These are phyloP conservation scores for Cyclargus thomasi DNA, from an alignment of 1,140 invertebrate species.

Conservation along the genomic window DNA sequence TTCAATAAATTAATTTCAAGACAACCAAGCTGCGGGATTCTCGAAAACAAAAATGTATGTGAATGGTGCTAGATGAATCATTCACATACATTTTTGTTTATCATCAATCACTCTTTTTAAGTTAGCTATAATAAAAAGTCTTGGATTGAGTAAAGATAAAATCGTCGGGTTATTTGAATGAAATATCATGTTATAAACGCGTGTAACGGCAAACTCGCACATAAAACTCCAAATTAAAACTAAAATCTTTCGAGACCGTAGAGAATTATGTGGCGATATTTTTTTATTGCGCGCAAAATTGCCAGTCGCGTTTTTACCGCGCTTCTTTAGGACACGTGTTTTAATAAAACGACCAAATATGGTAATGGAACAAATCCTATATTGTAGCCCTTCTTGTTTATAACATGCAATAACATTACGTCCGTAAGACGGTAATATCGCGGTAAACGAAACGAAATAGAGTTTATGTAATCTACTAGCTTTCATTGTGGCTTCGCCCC, in stretches of 20 bases:
- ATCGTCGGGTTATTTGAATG: constrained; percentile 15
- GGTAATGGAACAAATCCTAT: background rate
- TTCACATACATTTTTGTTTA: no score
- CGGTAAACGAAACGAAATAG: background rate
- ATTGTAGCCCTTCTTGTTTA: background rate
- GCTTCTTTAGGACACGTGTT: background rate
- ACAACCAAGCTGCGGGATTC: no score
- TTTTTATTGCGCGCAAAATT: background rate
- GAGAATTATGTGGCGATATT: constrained; percentile 12
- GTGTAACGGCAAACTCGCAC: background rate
- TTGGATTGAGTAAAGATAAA: background rate
- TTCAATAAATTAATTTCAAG: no score
- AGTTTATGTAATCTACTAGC: background rate
- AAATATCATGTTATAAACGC: constrained; percentile 24
- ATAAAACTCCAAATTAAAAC: constrained; percentile 7
- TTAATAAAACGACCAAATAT: background rate
- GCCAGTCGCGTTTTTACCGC: background rate
- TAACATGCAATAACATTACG: background rate
- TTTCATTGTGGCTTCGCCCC: no score
- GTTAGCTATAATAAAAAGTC: no score
- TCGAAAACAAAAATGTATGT: no score
- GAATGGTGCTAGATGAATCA: no score
- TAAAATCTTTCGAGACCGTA: constrained; percentile 6
- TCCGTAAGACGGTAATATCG: background rate
- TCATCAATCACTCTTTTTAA: no score